Conservation (phyloP, 2,113 vertebrate species). For the Chloropsis cyanopogon region DNA sequence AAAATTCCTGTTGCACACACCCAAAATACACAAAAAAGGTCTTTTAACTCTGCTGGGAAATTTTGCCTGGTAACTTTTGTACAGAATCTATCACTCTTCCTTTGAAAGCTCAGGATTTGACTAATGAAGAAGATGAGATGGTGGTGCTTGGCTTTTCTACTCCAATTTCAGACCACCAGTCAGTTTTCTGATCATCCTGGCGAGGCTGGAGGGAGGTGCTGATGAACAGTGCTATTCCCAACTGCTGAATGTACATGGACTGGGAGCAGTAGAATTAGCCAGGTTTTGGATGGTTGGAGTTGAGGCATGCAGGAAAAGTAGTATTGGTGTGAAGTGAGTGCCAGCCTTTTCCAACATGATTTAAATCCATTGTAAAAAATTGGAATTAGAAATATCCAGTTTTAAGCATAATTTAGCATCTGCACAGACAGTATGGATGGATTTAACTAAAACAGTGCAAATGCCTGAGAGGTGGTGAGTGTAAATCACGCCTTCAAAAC, state of each 20-base stretch:
- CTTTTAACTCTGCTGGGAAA: background rate
- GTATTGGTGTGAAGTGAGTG: background rate
- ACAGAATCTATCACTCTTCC: background rate
- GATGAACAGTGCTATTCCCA: background rate
- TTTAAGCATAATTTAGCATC: background rate
- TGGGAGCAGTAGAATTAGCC: background rate
- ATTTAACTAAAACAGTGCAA: background rate
- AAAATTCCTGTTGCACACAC: background rate
- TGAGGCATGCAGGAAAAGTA: background rate
- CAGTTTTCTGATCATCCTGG: background rate
- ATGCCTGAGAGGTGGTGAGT: background rate
- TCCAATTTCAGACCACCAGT: background rate
- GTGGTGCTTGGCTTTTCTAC: background rate
- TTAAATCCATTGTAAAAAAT: background rate
- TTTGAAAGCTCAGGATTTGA: background rate
- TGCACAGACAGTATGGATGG: background rate
- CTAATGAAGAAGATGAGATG: background rate
- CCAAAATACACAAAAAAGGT: background rate
- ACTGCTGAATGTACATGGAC: rapidly evolving
- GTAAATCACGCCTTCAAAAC: background rate
- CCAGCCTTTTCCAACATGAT: background rate
- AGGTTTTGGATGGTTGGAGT: background rate
- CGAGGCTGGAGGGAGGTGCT: background rate
- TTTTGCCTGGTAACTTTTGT: background rate
- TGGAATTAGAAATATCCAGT: background rate